A percentile compares a stretch with the other conserved stretches of the same genome.
phyloP scores from a whole-genome alignment of 2,888 invertebrate genomes.

The Adelphocoris suturalis region DNA sequence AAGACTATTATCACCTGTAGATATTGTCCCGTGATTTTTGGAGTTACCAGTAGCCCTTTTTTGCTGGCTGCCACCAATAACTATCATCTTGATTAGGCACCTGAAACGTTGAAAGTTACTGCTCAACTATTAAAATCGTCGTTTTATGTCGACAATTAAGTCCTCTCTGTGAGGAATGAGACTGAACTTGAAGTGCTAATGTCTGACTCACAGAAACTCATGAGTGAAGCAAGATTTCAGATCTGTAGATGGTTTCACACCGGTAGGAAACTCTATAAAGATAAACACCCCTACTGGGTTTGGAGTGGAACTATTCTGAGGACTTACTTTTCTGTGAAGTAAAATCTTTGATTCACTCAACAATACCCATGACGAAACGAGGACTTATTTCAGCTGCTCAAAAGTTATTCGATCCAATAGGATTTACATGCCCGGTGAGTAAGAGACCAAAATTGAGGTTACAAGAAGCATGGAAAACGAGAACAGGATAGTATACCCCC shows the following conservation, averaged over 20 bases:
- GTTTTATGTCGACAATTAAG: slow-evolving; percentile 71
- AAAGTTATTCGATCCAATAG: slow-evolving; percentile 6
- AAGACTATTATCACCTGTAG: too few relatives aligned
- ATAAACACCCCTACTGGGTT: neutral
- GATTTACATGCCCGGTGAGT: neutral
- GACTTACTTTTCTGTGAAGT: slow-evolving; percentile 37
- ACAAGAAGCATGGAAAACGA: neutral
- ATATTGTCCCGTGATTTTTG: too few relatives aligned
- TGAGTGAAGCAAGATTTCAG: neutral
- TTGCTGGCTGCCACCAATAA: slow-evolving; percentile 54
- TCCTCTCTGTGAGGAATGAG: slow-evolving; percentile 1
- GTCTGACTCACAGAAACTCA: neutral
- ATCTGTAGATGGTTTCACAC: neutral
- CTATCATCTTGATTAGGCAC: slow-evolving; percentile 49
- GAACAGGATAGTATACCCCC: neutral
- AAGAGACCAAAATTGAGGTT: neutral
- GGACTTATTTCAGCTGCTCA: neutral
- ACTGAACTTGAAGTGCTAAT: slow-evolving; percentile 48
- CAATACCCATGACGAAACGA: neutral
- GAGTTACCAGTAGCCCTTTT: slow-evolving; percentile 60
- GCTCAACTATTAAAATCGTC: slow-evolving; percentile 54
- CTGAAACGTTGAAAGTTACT: neutral
- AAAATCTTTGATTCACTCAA: neutral
- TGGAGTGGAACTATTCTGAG: neutral
- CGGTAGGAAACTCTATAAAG: neutral